Base-by-base conservation (phyloP, 37 sponge, comb jelly and placozoan species). In the Axinella damicornis region DNA sequence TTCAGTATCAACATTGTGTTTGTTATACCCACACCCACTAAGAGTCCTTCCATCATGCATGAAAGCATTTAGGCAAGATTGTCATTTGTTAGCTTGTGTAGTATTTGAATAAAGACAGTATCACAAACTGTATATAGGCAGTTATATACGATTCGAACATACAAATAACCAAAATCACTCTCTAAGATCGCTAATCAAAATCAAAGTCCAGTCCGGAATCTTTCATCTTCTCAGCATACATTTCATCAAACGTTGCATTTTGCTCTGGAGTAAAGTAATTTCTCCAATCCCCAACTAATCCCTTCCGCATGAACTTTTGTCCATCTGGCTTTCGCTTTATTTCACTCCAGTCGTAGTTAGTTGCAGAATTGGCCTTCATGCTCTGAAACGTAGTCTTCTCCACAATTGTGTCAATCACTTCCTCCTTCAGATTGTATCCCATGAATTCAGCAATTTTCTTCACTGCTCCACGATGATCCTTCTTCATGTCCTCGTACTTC, bases 401-500 rank as follows among this genome's bases (percentile, higher is more conserved):
- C 9, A 24, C 71, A 4, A 89, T 39, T 15, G 37, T 35, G 13
- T 71, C 66, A 39, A 89, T 28, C 6, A 79, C 59, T 0, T 79
- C 79, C 28, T 65, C 79, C 21, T 25, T 21, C 17, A 89, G 28
- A 65, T 38, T n/a, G 13, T 46, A 46, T 19, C 74, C 85, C 72
- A 83, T 67, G 60, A 87, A 87, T 18, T 33, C 32, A 22, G 81
- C 81, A 21, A 87, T 81, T 22, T 34, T 62, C 21, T 37, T 34
- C 5, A 87, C 57, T 14, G 76, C 74, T 39, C 27, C 19, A 27
- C 5, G 61, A 25, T 56, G 87, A 34, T 86, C 87, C 36, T 53
- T 60, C 71, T 85, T 70, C 81, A 87, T 79, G 38, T 87, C 88
- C 59, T 88, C 89, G 39, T 83, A 88, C 78, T 77, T 88, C 30